These are phyloP conservation scores for Cyclina sinensis DNA, from an alignment of 1,140 invertebrate species.

Conservation along the genomic window DNA sequence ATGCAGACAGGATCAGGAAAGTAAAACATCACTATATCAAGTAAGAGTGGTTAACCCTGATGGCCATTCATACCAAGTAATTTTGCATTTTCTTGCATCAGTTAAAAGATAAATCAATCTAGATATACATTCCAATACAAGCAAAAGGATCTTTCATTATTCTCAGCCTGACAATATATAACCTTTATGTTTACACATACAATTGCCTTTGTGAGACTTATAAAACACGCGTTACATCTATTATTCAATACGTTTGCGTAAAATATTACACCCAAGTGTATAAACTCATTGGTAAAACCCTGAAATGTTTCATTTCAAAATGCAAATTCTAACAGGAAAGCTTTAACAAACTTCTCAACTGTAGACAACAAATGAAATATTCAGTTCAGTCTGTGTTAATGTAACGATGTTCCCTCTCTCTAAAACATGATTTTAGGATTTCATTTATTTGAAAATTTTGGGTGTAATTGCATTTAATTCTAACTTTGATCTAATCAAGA, in stretches of 20 bases:
- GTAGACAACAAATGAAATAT: not conserved
- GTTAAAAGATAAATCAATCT: too few species aligned
- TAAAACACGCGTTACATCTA: constrained; percentile 30
- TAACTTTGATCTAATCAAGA: not conserved
- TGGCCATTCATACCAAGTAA: too few species aligned
- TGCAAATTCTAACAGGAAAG: not conserved
- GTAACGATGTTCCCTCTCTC: not conserved
- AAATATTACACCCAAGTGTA: constrained; percentile 5
- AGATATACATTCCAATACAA: too few species aligned
- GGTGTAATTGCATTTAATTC: not conserved
- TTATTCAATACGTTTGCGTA: constrained; percentile 17
- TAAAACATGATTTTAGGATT: not conserved
- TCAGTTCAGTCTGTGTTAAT: not conserved
- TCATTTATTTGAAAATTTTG: constrained; percentile 12
- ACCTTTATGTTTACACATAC: not conserved
- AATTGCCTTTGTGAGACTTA: not conserved
- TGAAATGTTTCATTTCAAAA: constrained; percentile 14
- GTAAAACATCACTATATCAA: too few species aligned
- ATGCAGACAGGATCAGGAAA: too few species aligned
- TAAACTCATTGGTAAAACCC: not conserved
- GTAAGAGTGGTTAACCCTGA: too few species aligned
- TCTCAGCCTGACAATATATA: not conserved
- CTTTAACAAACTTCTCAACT: not conserved
- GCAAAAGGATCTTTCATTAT: not conserved
- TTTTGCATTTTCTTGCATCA: too few species aligned